Conservation (phyloP, 2,888 invertebrate species). For the Theretra japonica region DNA sequence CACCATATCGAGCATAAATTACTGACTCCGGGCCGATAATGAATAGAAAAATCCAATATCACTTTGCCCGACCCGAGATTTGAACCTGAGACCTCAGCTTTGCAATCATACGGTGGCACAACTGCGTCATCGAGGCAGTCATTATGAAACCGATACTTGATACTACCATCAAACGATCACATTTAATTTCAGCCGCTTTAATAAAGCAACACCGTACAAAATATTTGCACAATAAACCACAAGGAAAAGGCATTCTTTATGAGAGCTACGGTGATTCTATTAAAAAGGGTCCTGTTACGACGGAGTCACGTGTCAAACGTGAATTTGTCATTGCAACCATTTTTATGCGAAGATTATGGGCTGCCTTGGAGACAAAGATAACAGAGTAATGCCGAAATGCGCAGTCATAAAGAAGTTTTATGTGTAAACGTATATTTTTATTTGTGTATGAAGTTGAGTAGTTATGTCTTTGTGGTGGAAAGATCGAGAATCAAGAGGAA, state of each 20-base stretch:
- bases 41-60: no score
- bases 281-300: conserved; percentile 36
- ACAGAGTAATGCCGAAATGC: conserved; percentile 18
- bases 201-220: background rate
- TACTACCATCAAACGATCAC: no score
- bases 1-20: no score
- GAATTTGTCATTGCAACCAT: conserved; percentile 34
- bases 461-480: background rate
- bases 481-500: background rate
- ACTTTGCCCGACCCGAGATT: no score
- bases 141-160: no score
- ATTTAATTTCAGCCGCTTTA: background rate
- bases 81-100: no score
- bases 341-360: conserved; percentile 27
- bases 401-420: conserved; percentile 19
- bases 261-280: conserved; percentile 38
- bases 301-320: conserved; percentile 31
- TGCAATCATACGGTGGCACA: no score
- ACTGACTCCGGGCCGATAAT: no score
- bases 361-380: conserved; percentile 26
- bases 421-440: conserved; percentile 4
- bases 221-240: background rate
- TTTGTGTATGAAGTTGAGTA: conserved; percentile 1
- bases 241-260: conserved; percentile 35
- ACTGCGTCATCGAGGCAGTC: no score